These are phyloP conservation scores for Hedychridium roseum DNA, from an alignment of 2,888 invertebrate species.

Conservation along the genomic window DNA sequence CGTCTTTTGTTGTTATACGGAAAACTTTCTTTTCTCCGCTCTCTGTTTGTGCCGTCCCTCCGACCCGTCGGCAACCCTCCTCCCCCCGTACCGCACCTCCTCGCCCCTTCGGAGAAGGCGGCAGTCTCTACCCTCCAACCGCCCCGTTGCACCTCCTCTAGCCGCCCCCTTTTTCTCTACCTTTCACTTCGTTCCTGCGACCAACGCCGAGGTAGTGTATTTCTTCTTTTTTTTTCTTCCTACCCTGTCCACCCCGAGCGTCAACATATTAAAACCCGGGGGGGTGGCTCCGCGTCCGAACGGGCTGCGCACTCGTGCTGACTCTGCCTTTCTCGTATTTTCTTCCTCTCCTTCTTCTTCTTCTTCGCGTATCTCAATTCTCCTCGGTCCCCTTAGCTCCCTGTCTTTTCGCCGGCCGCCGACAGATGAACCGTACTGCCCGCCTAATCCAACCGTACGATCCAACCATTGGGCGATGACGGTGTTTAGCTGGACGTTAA, in stretches of 20 bases:
- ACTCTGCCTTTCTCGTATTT: slow-evolving; percentile 45
- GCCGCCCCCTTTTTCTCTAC: slow-evolving; percentile 12
- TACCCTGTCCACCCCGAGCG: slow-evolving; percentile 37
- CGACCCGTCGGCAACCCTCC: slow-evolving; percentile 20
- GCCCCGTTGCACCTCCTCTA: slow-evolving; percentile 10
- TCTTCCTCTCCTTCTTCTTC: slow-evolving; percentile 18
- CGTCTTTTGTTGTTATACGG: slow-evolving; percentile 63
- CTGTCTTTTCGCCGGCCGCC: background rate
- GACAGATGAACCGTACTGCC: no score
- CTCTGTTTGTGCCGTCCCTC: slow-evolving; percentile 48
- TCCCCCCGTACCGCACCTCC: slow-evolving; percentile 9
- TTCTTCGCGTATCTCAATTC: slow-evolving; percentile 15
- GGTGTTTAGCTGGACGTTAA: no score
- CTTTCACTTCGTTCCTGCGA: slow-evolving; percentile 7
- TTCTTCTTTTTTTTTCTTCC: slow-evolving; percentile 27
- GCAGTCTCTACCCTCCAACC: slow-evolving; percentile 4
- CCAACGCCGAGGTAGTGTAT: slow-evolving; percentile 6
- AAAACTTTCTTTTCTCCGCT: slow-evolving; percentile 55
- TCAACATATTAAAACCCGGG: slow-evolving; percentile 57
- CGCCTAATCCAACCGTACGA: no score
- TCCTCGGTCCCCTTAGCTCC: slow-evolving; percentile 16
- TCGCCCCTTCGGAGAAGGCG: no score
- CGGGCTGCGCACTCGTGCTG: slow-evolving; percentile 54
- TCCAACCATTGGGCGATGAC: no score
- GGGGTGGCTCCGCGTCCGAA: slow-evolving; percentile 37